Conservation (phyloP, 1,140 invertebrate genomes). For the Palaemon carinicauda region DNA sequence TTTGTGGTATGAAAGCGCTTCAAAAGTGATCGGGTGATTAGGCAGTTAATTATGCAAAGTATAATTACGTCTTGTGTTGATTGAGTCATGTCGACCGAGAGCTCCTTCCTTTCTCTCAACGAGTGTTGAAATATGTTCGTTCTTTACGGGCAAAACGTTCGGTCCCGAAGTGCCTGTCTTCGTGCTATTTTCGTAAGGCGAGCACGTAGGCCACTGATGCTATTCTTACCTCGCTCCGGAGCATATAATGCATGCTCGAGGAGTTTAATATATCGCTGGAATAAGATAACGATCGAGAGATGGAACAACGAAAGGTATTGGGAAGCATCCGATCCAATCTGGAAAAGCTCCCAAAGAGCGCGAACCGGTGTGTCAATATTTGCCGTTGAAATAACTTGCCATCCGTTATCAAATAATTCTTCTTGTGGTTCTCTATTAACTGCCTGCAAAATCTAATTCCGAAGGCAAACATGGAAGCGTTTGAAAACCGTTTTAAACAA, state of each 20-base stretch:
- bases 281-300: no score
- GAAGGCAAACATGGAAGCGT: constrained; percentile 58
- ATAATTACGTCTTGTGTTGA: constrained; percentile 53
- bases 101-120: not conserved
- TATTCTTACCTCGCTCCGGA: no score
- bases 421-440: constrained; percentile 59
- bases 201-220: no score
- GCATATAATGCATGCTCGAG: no score
- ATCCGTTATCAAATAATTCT: constrained; percentile 59
- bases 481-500: constrained; percentile 59
- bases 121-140: not conserved
- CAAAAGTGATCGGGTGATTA: constrained; percentile 54
- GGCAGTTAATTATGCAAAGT: constrained; percentile 53
- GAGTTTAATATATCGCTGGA: no score
- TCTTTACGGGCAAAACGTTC: not conserved
- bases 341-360: not conserved
- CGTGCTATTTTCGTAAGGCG: not conserved
- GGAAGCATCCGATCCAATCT: no score
- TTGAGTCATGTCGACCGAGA: constrained; percentile 22
- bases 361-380: constrained; percentile 48
- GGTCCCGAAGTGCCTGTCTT: not conserved
- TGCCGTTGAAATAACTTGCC: constrained; percentile 58
- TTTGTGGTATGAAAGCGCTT: constrained; percentile 34
- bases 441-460: constrained; percentile 60
- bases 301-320: no score